Evolutionary conservation across 1,140 invertebrate species (phyloP), one percentile per base, ranked within the genome.

Genomic region (Amphibalanus amphitrite): DNA sequence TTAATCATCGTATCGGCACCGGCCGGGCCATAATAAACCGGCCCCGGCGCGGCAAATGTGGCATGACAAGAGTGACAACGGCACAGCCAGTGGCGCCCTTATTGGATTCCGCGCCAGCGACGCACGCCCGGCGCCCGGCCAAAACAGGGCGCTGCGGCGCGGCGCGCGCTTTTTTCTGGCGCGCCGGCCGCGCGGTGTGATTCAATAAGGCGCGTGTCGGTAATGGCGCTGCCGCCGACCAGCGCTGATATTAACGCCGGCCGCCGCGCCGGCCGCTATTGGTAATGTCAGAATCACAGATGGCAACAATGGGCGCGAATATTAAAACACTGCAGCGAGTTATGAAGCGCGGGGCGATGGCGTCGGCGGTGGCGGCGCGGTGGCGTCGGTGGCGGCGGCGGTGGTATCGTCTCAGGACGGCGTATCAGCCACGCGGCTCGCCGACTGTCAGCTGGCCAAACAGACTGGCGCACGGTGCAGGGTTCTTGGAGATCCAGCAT

Each of bases 241-340:
- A 23, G 20, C 13, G 47, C 47, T 20, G 47, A 59, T 59, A 59
- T 59, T 59, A 59, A 59, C 1, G 10, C 47, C 10, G 47, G 13
- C 47, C 13, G 47, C 47, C 47, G 47, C 13, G 47, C 6, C 6
- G 6, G 47, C 47, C 47, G 47, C 10, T 59, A 59, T 59, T 59
- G 47, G 47, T 59, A 59, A 59, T 59, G 47, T 59, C 47, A 59
- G 47, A 59, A 59, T 59, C 47, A 59, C 47, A 59, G 47, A 59
- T 59, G 47, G 47, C 17, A 59, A 59, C 47, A 59, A 59, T 59
- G 47, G 47, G 13, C 47, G 47, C 10, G 6, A 59, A 59, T 59
- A 59, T 59, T 59, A 59, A 59, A 59, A 59, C 47, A 59, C 47
- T 59, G 47, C 10, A 8, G 47, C 47, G 47, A 59, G 47, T 59